phyloP scores from a whole-genome alignment of 2,113 vertebrate species.

The Crotalus viridis region DNA sequence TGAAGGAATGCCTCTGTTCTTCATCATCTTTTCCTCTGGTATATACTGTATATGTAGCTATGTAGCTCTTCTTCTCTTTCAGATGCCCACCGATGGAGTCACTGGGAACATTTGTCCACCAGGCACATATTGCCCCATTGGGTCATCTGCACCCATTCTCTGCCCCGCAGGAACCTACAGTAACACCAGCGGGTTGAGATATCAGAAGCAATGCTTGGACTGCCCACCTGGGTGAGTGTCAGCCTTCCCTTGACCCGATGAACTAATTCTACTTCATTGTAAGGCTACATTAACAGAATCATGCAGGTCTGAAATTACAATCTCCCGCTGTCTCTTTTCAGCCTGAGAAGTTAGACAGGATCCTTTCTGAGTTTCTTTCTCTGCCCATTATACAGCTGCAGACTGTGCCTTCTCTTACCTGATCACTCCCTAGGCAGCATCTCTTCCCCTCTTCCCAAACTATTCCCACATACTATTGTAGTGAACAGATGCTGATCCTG shows the following conservation, averaged over 20 bases:
- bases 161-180: slow-evolving; percentile 85
- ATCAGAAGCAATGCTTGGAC: slow-evolving; percentile 70
- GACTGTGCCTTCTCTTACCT: too few species aligned
- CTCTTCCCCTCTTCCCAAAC: too few species aligned
- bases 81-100: slow-evolving; percentile 78
- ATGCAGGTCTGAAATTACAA: background rate
- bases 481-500: background rate
- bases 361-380: background rate
- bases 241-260: background rate
- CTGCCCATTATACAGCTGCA: background rate
- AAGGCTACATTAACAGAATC: background rate
- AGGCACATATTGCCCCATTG: slow-evolving; percentile 79
- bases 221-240: slow-evolving; percentile 81
- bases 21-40: background rate
- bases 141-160: slow-evolving; percentile 70
- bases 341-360: background rate
- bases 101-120: slow-evolving; percentile 79
- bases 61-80: background rate
- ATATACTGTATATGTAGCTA: background rate
- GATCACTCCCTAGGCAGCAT: too few species aligned
- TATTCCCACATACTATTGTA: too few species aligned
- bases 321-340: background rate
- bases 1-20: background rate
- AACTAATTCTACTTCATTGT: background rate
- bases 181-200: slow-evolving; percentile 72